Evolutionary conservation across 2,113 vertebrate species (phyloP), one percentile per base, ranked within the genome.

Genomic region (Tamias sibiricus): DNA sequence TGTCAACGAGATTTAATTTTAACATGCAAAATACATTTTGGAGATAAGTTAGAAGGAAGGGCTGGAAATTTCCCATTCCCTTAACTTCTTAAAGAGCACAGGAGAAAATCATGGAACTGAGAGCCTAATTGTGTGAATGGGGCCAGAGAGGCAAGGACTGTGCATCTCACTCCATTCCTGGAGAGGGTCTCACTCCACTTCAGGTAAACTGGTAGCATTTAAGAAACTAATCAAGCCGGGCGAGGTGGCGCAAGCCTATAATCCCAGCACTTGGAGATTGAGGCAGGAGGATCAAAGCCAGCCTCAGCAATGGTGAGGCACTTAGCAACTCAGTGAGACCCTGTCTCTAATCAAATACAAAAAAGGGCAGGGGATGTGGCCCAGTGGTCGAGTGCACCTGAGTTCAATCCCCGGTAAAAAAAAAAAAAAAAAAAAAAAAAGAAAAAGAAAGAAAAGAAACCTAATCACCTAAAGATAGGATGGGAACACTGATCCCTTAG

Each of bases 1-100:
- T 32, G 19, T 79, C 77, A 42, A 59, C 44, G 77, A 95, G 85
- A 74, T 4, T 76, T 42, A 24, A 57, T 57, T 57, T 35, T 47
- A 57, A 28, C 1, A 2, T 32, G 17, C 44, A 57, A 74, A 40
- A 12, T 71, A 57, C 59, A 83, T 90, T 92, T 47, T 44, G 59
- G 85, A 95, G 75, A 86, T n/a, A 64, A 83, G 12, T 68, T 86
- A 87, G 74, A 87, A 32, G 16, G 47, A 66, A 59, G 80, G 42
- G 17, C 5, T 71, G 68, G 82, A 87, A 92, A 44, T 35, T 37
- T 79, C 32, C 30, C 12, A 59, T 6, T 87, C 24, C 20, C 32
- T 54, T 77, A 37, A 85, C 26, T 94, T 87, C 76, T 84, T 40
- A 90, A 93, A 62, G 47, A 90, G 62, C 44, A 79, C 49, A 89